These are phyloP conservation scores for Plecturocebus donacophilus DNA, from an alignment of 2,113 vertebrate species.

Conservation along the genomic window DNA sequence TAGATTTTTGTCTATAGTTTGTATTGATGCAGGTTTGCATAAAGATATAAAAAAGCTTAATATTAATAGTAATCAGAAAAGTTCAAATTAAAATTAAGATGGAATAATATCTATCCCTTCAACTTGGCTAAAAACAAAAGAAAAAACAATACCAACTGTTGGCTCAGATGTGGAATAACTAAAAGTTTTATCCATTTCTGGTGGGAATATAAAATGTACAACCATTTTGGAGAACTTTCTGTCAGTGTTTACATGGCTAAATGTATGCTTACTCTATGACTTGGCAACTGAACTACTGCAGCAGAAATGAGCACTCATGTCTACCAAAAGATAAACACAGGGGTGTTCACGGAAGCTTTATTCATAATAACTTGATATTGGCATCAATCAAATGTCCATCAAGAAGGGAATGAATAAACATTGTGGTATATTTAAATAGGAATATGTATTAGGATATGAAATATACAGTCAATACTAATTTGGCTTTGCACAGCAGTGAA, in stretches of 20 bases:
- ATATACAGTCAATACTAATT: not conserved
- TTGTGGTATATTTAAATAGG: not conserved
- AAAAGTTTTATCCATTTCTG: not conserved
- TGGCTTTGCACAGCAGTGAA: not conserved
- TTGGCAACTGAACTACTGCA: not conserved
- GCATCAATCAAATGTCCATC: not conserved
- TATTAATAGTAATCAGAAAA: not conserved
- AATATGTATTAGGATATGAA: not conserved
- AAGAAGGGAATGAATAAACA: not conserved
- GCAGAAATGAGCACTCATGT: not conserved
- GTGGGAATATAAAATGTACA: not conserved
- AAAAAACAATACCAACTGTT: not conserved
- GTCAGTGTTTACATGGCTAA: not conserved
- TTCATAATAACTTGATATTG: not conserved
- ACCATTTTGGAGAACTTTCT: not conserved
- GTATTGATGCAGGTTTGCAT: not conserved
- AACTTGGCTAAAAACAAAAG: not conserved
- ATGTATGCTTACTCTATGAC: not conserved
- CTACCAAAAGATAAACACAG: not conserved
- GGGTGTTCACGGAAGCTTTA: not conserved
- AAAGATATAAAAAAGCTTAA: not conserved
- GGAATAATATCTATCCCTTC: not conserved
- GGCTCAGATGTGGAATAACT: not conserved
- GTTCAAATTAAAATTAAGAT: not conserved
- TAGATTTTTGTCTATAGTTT: not conserved